These are phyloP conservation scores for Calosoma granatense DNA, from an alignment of 1,140 invertebrate species.

Conservation along the genomic window DNA sequence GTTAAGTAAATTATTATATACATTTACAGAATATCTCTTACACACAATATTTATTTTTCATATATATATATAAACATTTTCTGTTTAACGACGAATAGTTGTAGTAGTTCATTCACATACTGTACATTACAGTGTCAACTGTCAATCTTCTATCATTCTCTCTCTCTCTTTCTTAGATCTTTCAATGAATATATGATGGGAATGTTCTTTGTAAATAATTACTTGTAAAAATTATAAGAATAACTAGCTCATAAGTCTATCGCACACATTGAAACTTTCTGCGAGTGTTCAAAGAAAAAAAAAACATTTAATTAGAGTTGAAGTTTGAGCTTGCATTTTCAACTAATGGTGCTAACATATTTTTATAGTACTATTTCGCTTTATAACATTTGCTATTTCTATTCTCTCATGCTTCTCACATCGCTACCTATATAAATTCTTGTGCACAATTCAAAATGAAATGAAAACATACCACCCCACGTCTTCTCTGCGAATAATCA, in stretches of 20 bases:
- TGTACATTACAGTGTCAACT: not conserved
- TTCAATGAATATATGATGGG: not conserved
- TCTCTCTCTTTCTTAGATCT: too few species aligned
- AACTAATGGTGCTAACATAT: conserved; percentile 1
- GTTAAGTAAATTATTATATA: not conserved
- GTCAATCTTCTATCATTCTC: too few species aligned
- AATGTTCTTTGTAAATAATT: not conserved
- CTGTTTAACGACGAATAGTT: not conserved
- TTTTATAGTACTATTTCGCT: not conserved
- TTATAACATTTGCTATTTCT: not conserved
- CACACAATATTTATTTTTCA: not conserved
- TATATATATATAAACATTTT: not conserved
- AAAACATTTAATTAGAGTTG: not conserved
- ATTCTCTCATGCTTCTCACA: too few species aligned
- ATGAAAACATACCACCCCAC: not conserved
- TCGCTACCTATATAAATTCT: too few species aligned
- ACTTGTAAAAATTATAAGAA: not conserved
- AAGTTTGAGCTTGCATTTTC: not conserved
- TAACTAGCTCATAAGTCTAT: not conserved
- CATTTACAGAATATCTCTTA: not conserved
- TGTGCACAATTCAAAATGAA: not conserved
- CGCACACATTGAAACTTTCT: not conserved
- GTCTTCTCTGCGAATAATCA: not conserved
- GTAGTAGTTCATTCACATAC: not conserved
- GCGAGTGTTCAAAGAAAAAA: not conserved